phyloP scores from a whole-genome alignment of 2,888 invertebrate species.

The Dasysyrphus albostriatus region DNA sequence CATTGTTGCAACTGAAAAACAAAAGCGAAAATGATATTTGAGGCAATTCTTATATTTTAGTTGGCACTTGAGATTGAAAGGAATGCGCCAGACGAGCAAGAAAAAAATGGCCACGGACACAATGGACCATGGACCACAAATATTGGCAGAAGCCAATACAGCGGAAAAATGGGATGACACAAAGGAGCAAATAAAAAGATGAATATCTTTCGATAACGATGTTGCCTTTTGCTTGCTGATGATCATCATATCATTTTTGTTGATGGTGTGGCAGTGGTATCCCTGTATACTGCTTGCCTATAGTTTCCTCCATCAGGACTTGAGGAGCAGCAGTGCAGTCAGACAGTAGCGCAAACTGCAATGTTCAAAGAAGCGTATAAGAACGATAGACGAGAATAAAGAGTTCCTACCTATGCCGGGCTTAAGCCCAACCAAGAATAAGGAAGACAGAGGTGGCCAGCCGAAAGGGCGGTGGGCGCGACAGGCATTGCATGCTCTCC shows the following conservation, averaged over 20 bases:
- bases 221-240: slow-evolving; percentile 32
- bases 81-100: background rate
- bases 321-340: slow-evolving; percentile 21
- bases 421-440: slow-evolving; percentile 35
- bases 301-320: background rate
- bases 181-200: slow-evolving; percentile 68
- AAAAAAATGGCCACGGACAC: background rate
- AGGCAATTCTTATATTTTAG: slow-evolving; percentile 59
- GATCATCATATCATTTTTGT: slow-evolving; percentile 40
- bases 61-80: slow-evolving; percentile 35
- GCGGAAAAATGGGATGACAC: slow-evolving; percentile 40
- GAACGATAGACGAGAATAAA: slow-evolving; percentile 31
- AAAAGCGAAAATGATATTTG: background rate
- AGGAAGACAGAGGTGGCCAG: background rate
- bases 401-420: background rate
- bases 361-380: slow-evolving; percentile 36
- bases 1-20: slow-evolving; percentile 17
- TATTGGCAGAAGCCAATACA: slow-evolving; percentile 70
- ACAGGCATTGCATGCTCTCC: slow-evolving; percentile 20
- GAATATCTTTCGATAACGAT: slow-evolving; percentile 71
- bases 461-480: background rate
- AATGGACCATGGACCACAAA: slow-evolving; percentile 62
- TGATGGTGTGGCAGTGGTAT: background rate
- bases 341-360: slow-evolving; percentile 62
- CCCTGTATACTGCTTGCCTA: background rate